Base-by-base conservation (phyloP, 2,113 vertebrate genomes). In the Macquaria australasica region DNA sequence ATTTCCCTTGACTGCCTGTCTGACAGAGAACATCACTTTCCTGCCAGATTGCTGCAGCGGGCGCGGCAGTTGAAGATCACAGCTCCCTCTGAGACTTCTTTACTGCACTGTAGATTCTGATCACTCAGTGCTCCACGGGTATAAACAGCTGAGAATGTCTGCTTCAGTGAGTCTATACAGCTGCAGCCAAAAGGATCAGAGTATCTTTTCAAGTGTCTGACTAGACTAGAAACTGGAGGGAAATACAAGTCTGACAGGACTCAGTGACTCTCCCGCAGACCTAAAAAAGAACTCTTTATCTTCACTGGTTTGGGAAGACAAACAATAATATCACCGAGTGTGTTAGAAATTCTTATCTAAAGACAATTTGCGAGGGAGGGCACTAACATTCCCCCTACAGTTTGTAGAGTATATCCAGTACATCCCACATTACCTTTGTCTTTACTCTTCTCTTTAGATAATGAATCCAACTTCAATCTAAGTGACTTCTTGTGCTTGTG, bases 401-500 rank as follows among this genome's bases (percentile, higher is more conserved):
- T 18, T 31, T 4, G 6, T 31, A 31, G 31, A 66, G 18, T 59
- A 15, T 16, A 20, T 51, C 3, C 10, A 85, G 12, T 56, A 25
- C 3, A 53, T 50, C 45, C 31, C 71, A 67, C 43, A 77, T 95
- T 96, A 99, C 98, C 98, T 98, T 96, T 98, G 87, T 99, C 98
- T 96, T 96, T 98, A 93, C 96, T 97, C 94, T 97, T 99, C 94
- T 99, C 98, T 91, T 99, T 99, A 43, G 97, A 97, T 82, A 99
- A 93, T 8, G 98, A 98, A 92, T 99, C 98, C 96, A 99, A 91
- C 96, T 99, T 99, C 96, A 96, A 97, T 95, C 97, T 95, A 73
- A 99, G 95, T 21, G 97, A 98, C 90, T 97, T 99, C 94, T 99
- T 99, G 91, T 96, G 96, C 94, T 99, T 99, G 90, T 98, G 97